A percentile compares a stretch with the other conserved stretches of the same genome.
Conservation (phyloP, 2,888 invertebrate genomes). For the Mongoloraphidia duomilia region DNA sequence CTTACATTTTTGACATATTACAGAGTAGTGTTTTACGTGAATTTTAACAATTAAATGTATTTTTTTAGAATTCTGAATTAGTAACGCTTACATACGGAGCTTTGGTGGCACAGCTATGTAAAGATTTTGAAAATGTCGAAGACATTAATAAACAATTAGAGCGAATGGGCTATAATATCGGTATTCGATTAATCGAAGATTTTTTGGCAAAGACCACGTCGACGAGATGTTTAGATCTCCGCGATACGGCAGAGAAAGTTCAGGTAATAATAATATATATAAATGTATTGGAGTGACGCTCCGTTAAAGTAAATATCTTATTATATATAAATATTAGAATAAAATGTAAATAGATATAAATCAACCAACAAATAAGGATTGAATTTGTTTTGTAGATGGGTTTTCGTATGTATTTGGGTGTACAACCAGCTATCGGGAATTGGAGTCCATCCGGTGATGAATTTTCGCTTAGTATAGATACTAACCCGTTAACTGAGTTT, state of each 20-base stretch:
- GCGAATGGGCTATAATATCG: conserved; percentile 95
- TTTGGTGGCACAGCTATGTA: conserved; percentile 89
- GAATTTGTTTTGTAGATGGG: conserved; percentile 30
- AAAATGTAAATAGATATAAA: neutral
- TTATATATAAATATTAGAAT: neutral
- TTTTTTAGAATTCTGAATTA: conserved; percentile 80
- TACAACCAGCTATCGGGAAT: conserved; percentile 83
- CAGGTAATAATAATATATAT: conserved; percentile 37
- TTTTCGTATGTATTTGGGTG: conserved; percentile 73
- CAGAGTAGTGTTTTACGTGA: neutral
- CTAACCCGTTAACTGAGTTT: conserved; percentile 92
- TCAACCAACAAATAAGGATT: neutral
- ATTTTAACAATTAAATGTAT: conserved; percentile 1
- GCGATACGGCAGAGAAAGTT: conserved; percentile 93
- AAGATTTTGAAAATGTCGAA: conserved; percentile 91
- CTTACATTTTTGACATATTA: conserved; percentile 5
- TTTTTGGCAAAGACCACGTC: conserved; percentile 85
- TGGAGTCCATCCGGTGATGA: conserved; percentile 94
- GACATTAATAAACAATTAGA: conserved; percentile 96
- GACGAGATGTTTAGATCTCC: conserved; percentile 84
- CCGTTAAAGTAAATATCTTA: neutral
- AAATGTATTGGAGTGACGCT: neutral
- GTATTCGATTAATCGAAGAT: conserved; percentile 93
- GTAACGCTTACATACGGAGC: conserved; percentile 97
- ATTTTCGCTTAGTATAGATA: conserved; percentile 89